A percentile compares a stretch with the other conserved stretches of the same genome.
Conservation (phyloP, 2,888 invertebrate species). For the Diaprepes abbreviatus region DNA sequence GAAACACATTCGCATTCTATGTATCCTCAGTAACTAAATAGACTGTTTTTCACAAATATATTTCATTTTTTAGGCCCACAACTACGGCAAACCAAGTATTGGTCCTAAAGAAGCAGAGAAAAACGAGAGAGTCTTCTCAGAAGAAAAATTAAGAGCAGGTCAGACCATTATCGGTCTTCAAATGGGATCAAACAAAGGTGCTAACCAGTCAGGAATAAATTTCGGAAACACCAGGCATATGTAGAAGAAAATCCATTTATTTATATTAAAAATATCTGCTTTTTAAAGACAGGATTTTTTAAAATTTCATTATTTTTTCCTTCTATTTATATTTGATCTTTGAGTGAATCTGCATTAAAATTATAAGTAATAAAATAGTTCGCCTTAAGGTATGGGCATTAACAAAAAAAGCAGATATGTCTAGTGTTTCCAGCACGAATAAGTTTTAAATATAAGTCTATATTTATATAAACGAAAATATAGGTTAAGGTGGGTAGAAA, state of each 20-base stretch:
- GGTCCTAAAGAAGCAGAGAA: constrained; percentile 98
- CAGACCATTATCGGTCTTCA: constrained; percentile 95
- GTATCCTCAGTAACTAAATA: too few species aligned
- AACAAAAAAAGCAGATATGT: not conserved
- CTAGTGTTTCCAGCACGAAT: not conserved
- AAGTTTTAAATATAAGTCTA: constrained; percentile 1
- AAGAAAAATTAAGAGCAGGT: constrained; percentile 94
- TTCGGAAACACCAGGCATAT: constrained; percentile 98
- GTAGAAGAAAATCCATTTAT: constrained; percentile 71
- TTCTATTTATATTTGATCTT: too few species aligned
- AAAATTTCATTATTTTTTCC: too few species aligned
- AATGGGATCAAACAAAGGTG: constrained; percentile 98
- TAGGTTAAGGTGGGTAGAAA: not conserved
- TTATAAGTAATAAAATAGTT: too few species aligned
- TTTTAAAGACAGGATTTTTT: too few species aligned
- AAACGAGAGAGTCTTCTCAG: constrained; percentile 93
- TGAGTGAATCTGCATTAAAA: too few species aligned
- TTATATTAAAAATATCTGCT: not conserved
- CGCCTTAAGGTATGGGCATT: not conserved
- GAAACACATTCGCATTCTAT: too few species aligned
- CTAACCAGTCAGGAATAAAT: constrained; percentile 95
- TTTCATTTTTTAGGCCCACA: constrained; percentile 78
- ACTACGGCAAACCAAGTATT: constrained; percentile 88
- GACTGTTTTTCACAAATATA: too few species aligned
- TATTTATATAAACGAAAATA: constrained; percentile 5